Conservation (phyloP, 2,888 invertebrate genomes). For the Odontothrips loti region DNA sequence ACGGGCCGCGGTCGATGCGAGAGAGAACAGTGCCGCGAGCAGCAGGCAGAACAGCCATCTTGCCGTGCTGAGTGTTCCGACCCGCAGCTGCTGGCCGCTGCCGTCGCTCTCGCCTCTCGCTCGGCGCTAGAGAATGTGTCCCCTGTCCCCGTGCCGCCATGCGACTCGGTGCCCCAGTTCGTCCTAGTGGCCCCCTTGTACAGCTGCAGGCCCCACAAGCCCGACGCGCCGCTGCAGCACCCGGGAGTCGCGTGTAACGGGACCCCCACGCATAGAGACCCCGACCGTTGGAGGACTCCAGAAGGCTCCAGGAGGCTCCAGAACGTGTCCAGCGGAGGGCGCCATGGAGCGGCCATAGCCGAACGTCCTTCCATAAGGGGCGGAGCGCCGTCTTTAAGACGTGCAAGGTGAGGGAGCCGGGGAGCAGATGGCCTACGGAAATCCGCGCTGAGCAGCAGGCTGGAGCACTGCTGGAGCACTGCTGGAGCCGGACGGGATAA, state of each 20-base stretch:
- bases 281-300: neutral
- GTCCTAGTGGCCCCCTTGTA: neutral
- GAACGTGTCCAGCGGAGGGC: neutral
- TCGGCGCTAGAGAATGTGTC: neutral
- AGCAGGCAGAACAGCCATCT: neutral
- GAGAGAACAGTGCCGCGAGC: neutral
- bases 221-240: neutral
- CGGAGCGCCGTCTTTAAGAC: neutral
- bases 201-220: neutral
- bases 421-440: too few relatives aligned
- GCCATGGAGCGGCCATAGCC: neutral
- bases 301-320: neutral
- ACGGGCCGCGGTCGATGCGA: neutral
- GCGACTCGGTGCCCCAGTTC: neutral
- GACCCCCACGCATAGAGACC: too few relatives aligned
- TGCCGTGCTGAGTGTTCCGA: neutral
- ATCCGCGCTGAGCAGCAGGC: too few relatives aligned
- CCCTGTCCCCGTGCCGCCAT: neutral
- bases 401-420: neutral
- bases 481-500: too few relatives aligned
- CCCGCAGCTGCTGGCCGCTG: neutral
- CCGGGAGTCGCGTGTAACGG: neutral
- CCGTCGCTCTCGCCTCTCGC: neutral
- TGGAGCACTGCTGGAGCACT: too few relatives aligned
- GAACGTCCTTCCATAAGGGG: neutral